Base-by-base conservation (phyloP, 2,888 invertebrate species). In the Eupithecia vulgata region DNA sequence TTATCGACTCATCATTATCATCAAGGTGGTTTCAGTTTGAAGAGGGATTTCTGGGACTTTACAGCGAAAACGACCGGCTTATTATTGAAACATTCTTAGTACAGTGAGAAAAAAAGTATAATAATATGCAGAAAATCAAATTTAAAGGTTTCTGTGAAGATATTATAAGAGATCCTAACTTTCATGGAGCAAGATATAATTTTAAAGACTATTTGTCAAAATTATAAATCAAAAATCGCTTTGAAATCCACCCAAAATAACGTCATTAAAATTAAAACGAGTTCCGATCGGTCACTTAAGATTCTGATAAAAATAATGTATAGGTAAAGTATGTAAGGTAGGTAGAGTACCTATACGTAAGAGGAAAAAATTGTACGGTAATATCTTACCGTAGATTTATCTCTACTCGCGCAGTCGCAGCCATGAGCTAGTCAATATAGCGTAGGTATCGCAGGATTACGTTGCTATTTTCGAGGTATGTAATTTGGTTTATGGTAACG, bases 401-500 rank as follows among this genome's bases (percentile, higher is more conserved):
- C 37, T 5, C 15, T 5, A 52, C n/a, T n/a, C 21, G 12, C 21
- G 52, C 25, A 52, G 52, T 52, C 21, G 21, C 52, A 48, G 48
- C n/a, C n/a, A 48, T n/a, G 52, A 12, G 52, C 52, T 52, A 25
- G 12, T 1, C 12, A 21, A 4, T 52, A 52, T 57, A 57, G 57
- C 57, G 57, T 57, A n/a, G n/a, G n/a, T n/a, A 25, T 25, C 57
- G 25, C 57, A 57, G 57, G 25, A 57, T 57, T 57, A 57, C 25
- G 57, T 57, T 57, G 57, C 57, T 25, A 57, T 40, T 66, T 21
- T 66, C 65, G 25, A 17, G 25, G 57, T 57, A 17, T 12, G 57
- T 57, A 57, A 57, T 57, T 57, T 57, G 37, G 66, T 66, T 40
- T 66, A 21, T 13, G 25, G 25, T 66, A 45, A 42, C 66, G 40